A percentile compares a stretch with the other conserved stretches of the same genome.
These are phyloP conservation scores for Drosophila albomicans DNA, from an alignment of 1,140 invertebrate species.

Conservation along the genomic window DNA sequence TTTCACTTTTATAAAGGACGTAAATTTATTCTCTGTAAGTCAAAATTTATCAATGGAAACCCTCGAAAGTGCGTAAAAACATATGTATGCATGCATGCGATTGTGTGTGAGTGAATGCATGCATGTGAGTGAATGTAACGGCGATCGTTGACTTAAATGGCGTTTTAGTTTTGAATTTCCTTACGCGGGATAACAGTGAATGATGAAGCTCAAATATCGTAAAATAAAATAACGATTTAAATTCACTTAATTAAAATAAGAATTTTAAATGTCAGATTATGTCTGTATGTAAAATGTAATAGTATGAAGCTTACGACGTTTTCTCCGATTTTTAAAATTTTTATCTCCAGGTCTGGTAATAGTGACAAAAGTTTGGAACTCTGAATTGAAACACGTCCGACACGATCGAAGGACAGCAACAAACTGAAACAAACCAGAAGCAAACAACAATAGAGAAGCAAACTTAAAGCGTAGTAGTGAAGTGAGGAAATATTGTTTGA, in stretches of 20 bases:
- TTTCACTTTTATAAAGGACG: conserved; percentile 37
- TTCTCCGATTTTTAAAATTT: no score
- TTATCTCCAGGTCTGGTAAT: background rate
- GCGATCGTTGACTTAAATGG: background rate
- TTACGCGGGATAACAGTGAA: background rate
- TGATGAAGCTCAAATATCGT: background rate
- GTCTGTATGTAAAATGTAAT: no score
- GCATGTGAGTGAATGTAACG: background rate
- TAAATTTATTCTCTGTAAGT: conserved; percentile 14
- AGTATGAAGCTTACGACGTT: no score
- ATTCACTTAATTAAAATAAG: no score
- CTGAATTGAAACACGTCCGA: conserved; percentile 2
- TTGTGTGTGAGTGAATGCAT: background rate
- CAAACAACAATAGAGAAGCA: background rate
- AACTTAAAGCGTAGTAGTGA: background rate
- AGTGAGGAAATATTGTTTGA: background rate
- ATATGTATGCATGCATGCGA: background rate
- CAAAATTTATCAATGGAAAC: conserved; percentile 21
- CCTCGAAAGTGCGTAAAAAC: background rate
- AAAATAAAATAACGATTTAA: background rate
- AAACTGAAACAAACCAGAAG: conserved; percentile 12
- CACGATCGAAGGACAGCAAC: conserved; percentile 15
- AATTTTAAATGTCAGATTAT: no score
- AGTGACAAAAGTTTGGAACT: background rate
- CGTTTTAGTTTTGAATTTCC: background rate